Conservation (phyloP, 2,113 vertebrate genomes). For the Scolopax mira region DNA sequence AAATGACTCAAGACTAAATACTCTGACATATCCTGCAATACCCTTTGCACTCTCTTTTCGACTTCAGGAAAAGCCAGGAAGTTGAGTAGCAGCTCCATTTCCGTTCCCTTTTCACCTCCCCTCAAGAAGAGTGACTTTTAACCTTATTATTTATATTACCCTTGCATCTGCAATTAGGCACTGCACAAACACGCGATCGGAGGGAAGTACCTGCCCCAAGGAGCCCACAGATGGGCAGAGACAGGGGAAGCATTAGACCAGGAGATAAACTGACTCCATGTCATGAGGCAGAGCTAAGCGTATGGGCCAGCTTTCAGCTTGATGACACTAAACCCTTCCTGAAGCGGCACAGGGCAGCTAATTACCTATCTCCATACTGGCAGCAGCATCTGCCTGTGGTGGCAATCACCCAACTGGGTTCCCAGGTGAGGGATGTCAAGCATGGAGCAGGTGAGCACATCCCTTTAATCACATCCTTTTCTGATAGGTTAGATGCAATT, state of each 20-base stretch:
- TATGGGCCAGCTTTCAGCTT: neutral
- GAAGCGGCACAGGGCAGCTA: neutral
- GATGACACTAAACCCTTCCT: neutral
- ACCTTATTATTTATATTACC: constrained; percentile 51
- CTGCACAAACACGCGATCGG: neutral
- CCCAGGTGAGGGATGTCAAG: neutral
- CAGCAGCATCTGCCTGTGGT: rapidly evolving
- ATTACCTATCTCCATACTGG: rapidly evolving
- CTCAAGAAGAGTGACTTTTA: constrained; percentile 36
- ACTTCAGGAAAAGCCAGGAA: constrained; percentile 15
- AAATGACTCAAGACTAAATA: constrained; percentile 41
- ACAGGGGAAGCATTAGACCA: rapidly evolving
- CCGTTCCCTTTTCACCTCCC: constrained; percentile 40
- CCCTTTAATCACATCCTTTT: rapidly evolving
- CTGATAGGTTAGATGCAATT: neutral
- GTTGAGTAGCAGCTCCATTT: constrained; percentile 18
- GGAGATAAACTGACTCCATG: rapidly evolving
- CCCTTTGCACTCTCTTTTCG: constrained; percentile 52
- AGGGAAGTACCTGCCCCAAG: constrained; percentile 11
- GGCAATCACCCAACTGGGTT: neutral
- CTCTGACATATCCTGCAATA: constrained; percentile 1
- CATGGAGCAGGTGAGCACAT: rapidly evolving
- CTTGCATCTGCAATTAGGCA: neutral
- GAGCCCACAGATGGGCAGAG: neutral
- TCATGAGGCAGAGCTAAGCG: rapidly evolving